Base-by-base conservation (phyloP, 2,888 invertebrate species). In the Timema cristinae region DNA sequence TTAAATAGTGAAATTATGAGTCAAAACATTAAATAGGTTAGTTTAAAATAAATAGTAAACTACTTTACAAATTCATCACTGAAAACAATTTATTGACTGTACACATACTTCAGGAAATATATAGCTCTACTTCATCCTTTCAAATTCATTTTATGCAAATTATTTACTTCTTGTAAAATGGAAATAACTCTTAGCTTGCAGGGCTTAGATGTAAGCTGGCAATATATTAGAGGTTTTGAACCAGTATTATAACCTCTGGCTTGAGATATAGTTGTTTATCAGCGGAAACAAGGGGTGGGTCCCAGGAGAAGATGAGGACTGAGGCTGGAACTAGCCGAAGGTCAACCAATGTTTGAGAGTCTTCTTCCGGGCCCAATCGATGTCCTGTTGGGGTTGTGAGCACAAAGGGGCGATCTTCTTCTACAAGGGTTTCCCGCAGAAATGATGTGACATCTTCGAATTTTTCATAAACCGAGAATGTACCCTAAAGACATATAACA, bases 391-490 rank as follows among this genome's bases (percentile, higher is more conserved):
- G 88, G 0, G 88, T 85, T 71, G 86, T 85, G n/a, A 95, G 84
- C 7, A 85, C 79, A 82, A 94, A 95, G 0, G 92, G 90, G 71
- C 89, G 83, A 13, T 88, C 86, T 78, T 87, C 85, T 73, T 88
- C 87, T 75, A 88, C 86, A 51, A 97, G 81, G 80, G 91, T 90
- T 75, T 94, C 93, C 79, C 87, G 86, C 0, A 96, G 90, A 81
- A 94, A 96, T 73, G 91, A 90, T 75, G 89, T 84, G n/a, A 96
- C 86, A 75, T 90, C 89, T 0, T 83, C 81, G 76, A 92, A 86
- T 75, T 90, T 91, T 80, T 96, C 96, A 79, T 90, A 89, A 0
- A 95, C 91, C 68, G 90, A 90, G 82, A 97, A 97, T 5, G 95
- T 96, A 9, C 95, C 96, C 90, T 96, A 85, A 83, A 75, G 61